Percentiles rank a stretch among this genome's conserved stretches.
Evolutionary conservation across 2,888 invertebrate species (phyloP).

Genomic region (Caenorhabditis zanzibari): DNA sequence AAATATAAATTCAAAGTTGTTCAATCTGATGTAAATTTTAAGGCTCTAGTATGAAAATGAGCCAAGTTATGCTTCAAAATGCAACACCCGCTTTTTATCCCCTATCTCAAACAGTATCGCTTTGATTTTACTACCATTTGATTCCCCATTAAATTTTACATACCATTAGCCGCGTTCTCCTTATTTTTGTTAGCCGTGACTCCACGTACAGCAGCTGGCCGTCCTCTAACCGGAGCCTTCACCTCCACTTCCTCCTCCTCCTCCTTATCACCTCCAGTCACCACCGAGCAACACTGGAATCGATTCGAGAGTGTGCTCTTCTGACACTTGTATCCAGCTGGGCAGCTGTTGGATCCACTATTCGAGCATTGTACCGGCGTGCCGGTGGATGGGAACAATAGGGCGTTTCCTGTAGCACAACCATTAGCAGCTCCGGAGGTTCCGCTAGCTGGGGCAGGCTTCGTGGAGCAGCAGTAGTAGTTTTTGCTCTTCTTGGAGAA

Average conservation of each 20-base stretch:
- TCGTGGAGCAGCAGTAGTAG: conserved; percentile 72
- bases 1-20: too few species aligned
- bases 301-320: conserved; percentile 62
- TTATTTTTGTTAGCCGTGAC: conserved; percentile 46
- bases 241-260: conserved; percentile 40
- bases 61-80: too few species aligned
- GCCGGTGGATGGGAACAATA: conserved; percentile 82
- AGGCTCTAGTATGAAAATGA: neutral
- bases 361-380: conserved; percentile 82
- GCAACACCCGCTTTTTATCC: too few species aligned
- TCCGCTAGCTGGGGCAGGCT: conserved; percentile 23
- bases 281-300: conserved; percentile 70
- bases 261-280: conserved; percentile 33
- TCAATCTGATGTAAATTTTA: too few species aligned
- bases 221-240: conserved; percentile 54
- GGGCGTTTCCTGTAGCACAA: conserved; percentile 79
- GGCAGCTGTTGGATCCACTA: conserved; percentile 77
- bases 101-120: too few species aligned
- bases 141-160: too few species aligned
- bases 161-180: conserved; percentile 56
- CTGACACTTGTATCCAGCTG: conserved; percentile 78
- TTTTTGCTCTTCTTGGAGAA: conserved; percentile 79
- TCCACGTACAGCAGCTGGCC: conserved; percentile 56
- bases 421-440: conserved; percentile 68
- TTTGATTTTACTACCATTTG: too few species aligned